Conservation (phyloP, 1,140 invertebrate species). For the Heliothis virescens region DNA sequence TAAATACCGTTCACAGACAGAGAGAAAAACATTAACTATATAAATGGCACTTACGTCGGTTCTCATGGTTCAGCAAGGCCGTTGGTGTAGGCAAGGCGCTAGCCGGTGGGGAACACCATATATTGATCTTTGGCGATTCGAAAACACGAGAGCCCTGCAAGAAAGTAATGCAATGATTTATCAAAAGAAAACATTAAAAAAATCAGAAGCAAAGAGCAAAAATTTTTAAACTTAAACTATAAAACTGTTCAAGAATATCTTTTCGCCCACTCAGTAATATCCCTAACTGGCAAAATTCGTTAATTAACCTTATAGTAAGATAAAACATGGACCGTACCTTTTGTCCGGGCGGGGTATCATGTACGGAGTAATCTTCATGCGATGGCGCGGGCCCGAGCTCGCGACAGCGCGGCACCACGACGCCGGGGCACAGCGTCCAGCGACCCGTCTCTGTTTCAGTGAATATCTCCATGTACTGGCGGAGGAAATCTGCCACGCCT, state of each 20-base stretch:
- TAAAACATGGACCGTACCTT: slow-evolving; percentile 64
- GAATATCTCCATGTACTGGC: slow-evolving; percentile 72
- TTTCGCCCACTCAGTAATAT: background rate
- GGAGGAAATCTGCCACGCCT: slow-evolving; percentile 69
- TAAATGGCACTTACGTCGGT: slow-evolving; percentile 71
- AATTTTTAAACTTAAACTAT: too few relatives aligned
- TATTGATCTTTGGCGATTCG: slow-evolving; percentile 77
- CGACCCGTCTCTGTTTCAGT: slow-evolving; percentile 47
- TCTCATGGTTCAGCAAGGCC: slow-evolving; percentile 72
- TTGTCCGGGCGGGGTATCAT: slow-evolving; percentile 83
- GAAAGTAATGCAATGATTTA: background rate
- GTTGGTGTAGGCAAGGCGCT: slow-evolving; percentile 79
- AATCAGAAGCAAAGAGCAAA: too few relatives aligned
- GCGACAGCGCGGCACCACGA: slow-evolving; percentile 56
- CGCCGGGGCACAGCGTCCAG: slow-evolving; percentile 61
- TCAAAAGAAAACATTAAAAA: background rate
- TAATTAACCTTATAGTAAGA: too few relatives aligned
- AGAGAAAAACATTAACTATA: slow-evolving; percentile 1
- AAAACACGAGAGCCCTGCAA: slow-evolving; percentile 81
- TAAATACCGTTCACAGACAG: background rate
- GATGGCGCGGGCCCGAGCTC: slow-evolving; percentile 7
- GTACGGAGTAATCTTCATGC: slow-evolving; percentile 72
- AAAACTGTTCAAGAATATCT: too few relatives aligned
- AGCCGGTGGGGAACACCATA: slow-evolving; percentile 84
- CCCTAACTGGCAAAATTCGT: too few relatives aligned